A percentile compares a stretch with the other conserved stretches of the same genome.
Conservation (phyloP, 2,888 invertebrate genomes). For the Leptinotarsa juncta region DNA sequence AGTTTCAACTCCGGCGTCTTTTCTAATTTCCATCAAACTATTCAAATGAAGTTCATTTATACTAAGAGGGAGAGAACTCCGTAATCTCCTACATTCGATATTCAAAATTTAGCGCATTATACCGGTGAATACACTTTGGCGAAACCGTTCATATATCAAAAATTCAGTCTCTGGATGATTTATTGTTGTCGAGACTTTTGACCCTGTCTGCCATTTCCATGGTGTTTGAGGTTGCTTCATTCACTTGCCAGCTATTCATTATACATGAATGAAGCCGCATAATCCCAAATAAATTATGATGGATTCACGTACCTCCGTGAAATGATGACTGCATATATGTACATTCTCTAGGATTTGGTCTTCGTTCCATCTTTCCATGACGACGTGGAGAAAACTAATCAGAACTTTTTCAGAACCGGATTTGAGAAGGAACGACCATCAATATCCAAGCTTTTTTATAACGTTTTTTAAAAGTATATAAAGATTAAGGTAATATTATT, state of each 20-base stretch:
- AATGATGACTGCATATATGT: not conserved
- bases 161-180: not conserved
- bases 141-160: not conserved
- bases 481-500: too few species aligned
- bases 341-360: not conserved
- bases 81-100: not conserved
- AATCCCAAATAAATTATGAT: slow-evolving; percentile 10
- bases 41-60: not conserved
- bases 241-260: slow-evolving; percentile 7
- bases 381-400: too few species aligned
- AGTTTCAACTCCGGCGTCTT: too few species aligned
- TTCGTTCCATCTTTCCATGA: not conserved
- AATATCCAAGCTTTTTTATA: too few species aligned
- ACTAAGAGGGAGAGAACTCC: not conserved
- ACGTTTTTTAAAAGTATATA: too few species aligned
- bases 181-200: slow-evolving; percentile 9
- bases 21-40: not conserved
- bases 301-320: not conserved
- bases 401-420: too few species aligned
- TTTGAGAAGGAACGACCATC: too few species aligned
- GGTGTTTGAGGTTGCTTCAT: slow-evolving; percentile 8
- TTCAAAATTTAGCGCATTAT: not conserved
- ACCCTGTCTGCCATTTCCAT: slow-evolving; percentile 2
- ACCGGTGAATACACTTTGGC: not conserved
- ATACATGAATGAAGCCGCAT: not conserved